Conservation (phyloP, 2,797 vertebrate species). For the Fundulus diaphanus region DNA sequence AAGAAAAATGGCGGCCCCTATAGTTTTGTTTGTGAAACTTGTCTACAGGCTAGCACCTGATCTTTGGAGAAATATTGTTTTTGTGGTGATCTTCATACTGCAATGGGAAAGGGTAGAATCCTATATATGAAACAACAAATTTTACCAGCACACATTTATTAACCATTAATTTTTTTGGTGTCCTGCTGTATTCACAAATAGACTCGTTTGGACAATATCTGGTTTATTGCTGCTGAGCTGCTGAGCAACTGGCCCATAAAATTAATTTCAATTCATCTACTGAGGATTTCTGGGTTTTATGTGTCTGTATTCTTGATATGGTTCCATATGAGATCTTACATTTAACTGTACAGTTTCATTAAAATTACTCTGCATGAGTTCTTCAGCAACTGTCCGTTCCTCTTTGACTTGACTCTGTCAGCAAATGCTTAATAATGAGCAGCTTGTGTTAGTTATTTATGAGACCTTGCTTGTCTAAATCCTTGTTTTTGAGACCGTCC, state of each 20-base stretch:
- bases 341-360: not conserved
- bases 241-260: not conserved
- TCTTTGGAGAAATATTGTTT: not conserved
- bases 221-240: slow-evolving; percentile 1
- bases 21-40: no score
- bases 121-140: not conserved
- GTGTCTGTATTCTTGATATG: not conserved
- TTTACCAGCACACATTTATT: not conserved
- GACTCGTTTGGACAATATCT: not conserved
- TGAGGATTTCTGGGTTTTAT: not conserved
- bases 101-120: not conserved
- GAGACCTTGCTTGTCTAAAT: no score
- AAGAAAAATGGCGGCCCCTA: no score
- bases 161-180: not conserved
- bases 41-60: not conserved
- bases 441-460: no score
- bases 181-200: not conserved
- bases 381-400: no score
- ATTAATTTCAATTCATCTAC: not conserved
- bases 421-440: no score
- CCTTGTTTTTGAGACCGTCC: no score
- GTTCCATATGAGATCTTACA: not conserved
- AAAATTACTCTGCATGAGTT: no score
- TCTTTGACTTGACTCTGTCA: no score
- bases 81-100: not conserved